Evolutionary conservation across 2,888 invertebrate species (phyloP), one percentile per base, ranked within the genome.

Genomic region (Mythimna vitellina): DNA sequence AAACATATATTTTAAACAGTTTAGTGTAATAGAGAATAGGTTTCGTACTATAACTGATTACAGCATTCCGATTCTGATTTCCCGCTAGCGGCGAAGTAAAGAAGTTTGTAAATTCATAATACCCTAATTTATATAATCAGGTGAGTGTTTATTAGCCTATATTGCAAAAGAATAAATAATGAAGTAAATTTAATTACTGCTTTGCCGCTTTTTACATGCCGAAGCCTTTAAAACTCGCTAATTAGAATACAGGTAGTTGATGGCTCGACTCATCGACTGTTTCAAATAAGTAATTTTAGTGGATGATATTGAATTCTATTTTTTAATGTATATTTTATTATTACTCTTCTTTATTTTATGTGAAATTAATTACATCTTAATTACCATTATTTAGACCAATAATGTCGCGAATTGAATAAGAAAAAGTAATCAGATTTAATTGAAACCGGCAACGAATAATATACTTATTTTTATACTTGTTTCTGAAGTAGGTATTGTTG

Each of bases 41-140:
- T 29, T 66, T 66, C 0, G 6, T 9, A 12, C 14, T 14, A 35
- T 35, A 65, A 61, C 32, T 29, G 53, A 65, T 81, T 82, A 68
- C 56, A 70, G 57, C 68, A 78, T 70, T 73, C 64, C 62, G 53
- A 65, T 70, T 73, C 64, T 58, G 53, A 65, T 78, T 71, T 82
- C 79, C 73, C 82, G 80, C 70, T 79, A 65, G 70, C 57, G 46
- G 60, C 20, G 42, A 51, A 61, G 61, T 22, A 17, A 57, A 81
- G 65, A 56, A 70, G 51, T 49, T 57, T 25, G 5, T 12, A 12
- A 6, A 12, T 42, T 46, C 14, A 3, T 25, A n/a, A 32, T 20
- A 10, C 14, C 46, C 29, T 32, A 17, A 0, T 49, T 25, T 32
- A 9, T 7, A 17, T 12, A 54, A 12, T 51, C 70, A 63, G 65